Evolutionary conservation across 1,140 invertebrate genomes (phyloP).

Genomic region (Calycopis cecrops): DNA sequence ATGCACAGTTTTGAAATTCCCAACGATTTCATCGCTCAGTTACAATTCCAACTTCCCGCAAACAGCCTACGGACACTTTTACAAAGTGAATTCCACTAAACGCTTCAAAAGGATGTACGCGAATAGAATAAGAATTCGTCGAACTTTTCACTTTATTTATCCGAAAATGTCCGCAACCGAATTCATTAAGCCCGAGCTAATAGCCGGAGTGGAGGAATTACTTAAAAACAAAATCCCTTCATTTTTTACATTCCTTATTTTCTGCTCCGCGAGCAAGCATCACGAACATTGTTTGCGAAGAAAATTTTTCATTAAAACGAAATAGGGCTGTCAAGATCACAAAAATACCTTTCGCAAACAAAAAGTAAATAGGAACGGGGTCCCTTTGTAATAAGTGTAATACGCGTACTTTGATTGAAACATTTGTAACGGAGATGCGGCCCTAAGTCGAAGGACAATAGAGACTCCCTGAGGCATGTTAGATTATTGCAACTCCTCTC

Average conservation of each 20-base stretch:
- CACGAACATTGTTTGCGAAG: constrained; percentile 44
- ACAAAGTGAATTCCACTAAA: not conserved
- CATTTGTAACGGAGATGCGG: constrained; percentile 34
- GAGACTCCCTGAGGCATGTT: constrained; percentile 30
- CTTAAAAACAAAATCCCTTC: constrained; percentile 40
- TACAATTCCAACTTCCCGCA: constrained; percentile 25
- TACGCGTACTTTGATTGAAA: constrained; percentile 33
- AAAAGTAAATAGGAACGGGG: constrained; percentile 9
- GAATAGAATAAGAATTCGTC: constrained; percentile 23
- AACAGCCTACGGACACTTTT: constrained; percentile 15
- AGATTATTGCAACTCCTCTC: constrained; percentile 43
- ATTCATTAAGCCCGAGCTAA: not conserved
- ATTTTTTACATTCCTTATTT: constrained; percentile 57
- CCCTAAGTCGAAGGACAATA: constrained; percentile 33
- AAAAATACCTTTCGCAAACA: constrained; percentile 19
- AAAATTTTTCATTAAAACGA: constrained; percentile 45
- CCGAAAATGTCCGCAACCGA: not conserved
- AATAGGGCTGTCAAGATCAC: constrained; percentile 36
- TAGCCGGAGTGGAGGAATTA: constrained; percentile 24
- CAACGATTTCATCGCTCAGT: constrained; percentile 26
- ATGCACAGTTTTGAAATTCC: constrained; percentile 21
- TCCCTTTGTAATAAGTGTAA: constrained; percentile 22
- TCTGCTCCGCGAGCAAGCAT: constrained; percentile 51
- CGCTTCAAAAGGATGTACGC: constrained; percentile 1
- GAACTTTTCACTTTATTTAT: constrained; percentile 6